phyloP scores from a whole-genome alignment of 2,888 invertebrate genomes.

The Vanessa cardui region DNA sequence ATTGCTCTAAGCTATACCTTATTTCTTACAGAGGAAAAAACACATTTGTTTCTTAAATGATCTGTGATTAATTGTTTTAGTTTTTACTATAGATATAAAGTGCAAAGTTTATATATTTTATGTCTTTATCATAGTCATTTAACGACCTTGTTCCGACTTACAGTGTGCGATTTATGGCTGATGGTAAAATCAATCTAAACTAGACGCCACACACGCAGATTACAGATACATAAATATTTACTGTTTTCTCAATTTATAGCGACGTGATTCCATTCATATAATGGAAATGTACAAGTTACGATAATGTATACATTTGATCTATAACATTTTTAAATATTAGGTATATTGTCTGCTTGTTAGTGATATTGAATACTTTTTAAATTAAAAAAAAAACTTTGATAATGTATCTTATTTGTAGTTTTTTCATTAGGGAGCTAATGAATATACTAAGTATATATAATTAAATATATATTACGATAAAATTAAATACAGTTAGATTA shows the following conservation, averaged over 20 bases:
- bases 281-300: conserved; percentile 9
- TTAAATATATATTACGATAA: too few relatives aligned
- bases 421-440: too few relatives aligned
- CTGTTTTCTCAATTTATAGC: conserved; percentile 28
- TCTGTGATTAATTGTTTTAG: not conserved
- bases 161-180: conserved; percentile 37
- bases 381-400: too few relatives aligned
- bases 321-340: too few relatives aligned
- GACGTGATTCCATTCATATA: conserved; percentile 8
- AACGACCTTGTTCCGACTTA: conserved; percentile 33
- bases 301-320: not conserved
- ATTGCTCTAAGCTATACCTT: too few relatives aligned
- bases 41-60: too few relatives aligned
- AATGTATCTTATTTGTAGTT: too few relatives aligned
- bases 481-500: too few relatives aligned
- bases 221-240: conserved; percentile 36
- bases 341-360: too few relatives aligned
- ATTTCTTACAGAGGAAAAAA: too few relatives aligned
- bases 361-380: too few relatives aligned
- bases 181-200: conserved; percentile 37
- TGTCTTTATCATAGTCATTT: conserved; percentile 27
- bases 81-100: not conserved
- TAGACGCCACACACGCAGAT: conserved; percentile 29
- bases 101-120: conserved; percentile 16
- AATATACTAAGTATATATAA: too few relatives aligned